Percentiles rank a stretch among this genome's conserved stretches.
These are phyloP conservation scores for Sisyra nigra DNA, from an alignment of 2,888 invertebrate genomes.

Conservation along the genomic window DNA sequence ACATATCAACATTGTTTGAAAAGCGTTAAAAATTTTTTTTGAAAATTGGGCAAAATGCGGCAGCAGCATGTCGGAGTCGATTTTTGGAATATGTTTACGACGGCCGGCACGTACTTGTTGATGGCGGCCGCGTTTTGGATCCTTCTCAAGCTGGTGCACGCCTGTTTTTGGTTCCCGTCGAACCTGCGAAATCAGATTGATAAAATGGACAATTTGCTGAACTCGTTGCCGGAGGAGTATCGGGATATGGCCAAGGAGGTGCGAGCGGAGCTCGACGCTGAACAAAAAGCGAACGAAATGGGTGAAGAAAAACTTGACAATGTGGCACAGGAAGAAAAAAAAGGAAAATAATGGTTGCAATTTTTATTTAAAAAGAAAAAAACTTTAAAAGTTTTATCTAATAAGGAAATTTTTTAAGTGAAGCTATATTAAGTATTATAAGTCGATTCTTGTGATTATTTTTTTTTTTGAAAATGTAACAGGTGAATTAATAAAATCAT, in stretches of 20 bases:
- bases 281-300: slow-evolving; percentile 13
- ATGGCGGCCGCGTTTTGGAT: slow-evolving; percentile 46
- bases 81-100: slow-evolving; percentile 46
- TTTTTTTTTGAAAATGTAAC: too few relatives aligned
- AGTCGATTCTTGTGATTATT: too few relatives aligned
- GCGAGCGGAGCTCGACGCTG: slow-evolving; percentile 15
- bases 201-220: slow-evolving; percentile 30
- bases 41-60: slow-evolving; percentile 30
- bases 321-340: slow-evolving; percentile 6
- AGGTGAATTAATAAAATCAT: too few relatives aligned
- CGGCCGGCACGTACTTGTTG: slow-evolving; percentile 41
- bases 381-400: too few relatives aligned
- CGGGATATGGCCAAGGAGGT: slow-evolving; percentile 26
- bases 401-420: too few relatives aligned
- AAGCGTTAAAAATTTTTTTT: too few relatives aligned
- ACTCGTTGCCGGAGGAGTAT: slow-evolving; percentile 26
- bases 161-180: slow-evolving; percentile 46
- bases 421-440: too few relatives aligned
- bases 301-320: slow-evolving; percentile 12
- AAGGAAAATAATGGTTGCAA: slow-evolving; percentile 2
- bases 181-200: slow-evolving; percentile 38
- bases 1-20: too few relatives aligned
- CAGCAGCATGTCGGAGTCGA: slow-evolving; percentile 51
- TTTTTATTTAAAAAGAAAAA: too few relatives aligned
- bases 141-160: slow-evolving; percentile 44